Evolutionary conservation across 2,888 invertebrate species (phyloP).

Genomic region (Lissonota sp.): DNA sequence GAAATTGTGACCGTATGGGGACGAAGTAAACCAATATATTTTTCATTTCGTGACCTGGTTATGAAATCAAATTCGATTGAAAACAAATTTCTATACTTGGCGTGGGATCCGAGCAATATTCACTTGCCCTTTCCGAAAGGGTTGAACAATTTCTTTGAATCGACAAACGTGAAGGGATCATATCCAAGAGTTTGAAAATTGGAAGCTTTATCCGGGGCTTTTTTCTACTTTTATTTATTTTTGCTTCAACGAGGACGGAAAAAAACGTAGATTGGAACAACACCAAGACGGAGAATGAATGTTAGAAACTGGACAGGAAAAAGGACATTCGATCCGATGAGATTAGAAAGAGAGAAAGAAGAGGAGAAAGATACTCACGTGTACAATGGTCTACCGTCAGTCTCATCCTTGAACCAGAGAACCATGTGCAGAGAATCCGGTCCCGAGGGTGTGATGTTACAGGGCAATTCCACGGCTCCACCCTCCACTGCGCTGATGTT

Average conservation of each 20-base stretch:
- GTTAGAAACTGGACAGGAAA: not conserved
- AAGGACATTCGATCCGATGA: not conserved
- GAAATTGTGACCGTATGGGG: too few relatives aligned
- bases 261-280: not conserved
- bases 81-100: too few relatives aligned
- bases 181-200: too few relatives aligned
- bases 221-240: not conserved
- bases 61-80: too few relatives aligned
- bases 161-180: too few relatives aligned
- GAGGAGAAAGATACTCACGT: constrained; percentile 86
- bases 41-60: too few relatives aligned
- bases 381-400: constrained; percentile 92
- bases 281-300: not conserved
- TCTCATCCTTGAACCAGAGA: constrained; percentile 95
- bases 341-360: constrained; percentile 1
- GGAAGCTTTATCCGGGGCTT: not conserved
- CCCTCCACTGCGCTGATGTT: constrained; percentile 95
- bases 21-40: too few relatives aligned
- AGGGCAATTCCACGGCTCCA: constrained; percentile 93
- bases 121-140: too few relatives aligned
- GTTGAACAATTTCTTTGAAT: too few relatives aligned
- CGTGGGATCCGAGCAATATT: too few relatives aligned
- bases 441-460: constrained; percentile 92
- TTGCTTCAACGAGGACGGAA: too few relatives aligned
- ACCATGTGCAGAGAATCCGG: constrained; percentile 96